phyloP scores from a whole-genome alignment of 1,140 invertebrate genomes.

The Dendroctonus ponderosae region DNA sequence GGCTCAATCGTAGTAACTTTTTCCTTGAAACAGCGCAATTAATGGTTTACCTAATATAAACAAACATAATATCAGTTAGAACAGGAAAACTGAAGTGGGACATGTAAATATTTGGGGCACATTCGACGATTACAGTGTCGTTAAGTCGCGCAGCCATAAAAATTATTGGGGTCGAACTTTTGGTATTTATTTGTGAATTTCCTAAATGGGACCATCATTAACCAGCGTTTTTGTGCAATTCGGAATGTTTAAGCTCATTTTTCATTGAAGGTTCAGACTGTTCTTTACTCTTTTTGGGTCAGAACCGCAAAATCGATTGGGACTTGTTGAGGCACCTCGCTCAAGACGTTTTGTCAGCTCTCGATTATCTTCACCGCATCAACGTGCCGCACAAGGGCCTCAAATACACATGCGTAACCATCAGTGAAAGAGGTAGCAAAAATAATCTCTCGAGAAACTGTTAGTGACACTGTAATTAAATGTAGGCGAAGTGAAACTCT shows the following conservation, averaged over 20 bases:
- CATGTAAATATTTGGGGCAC: too few relatives aligned
- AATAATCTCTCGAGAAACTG: neutral
- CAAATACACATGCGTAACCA: slow-evolving; percentile 63
- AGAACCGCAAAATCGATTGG: slow-evolving; percentile 58
- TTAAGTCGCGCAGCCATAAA: too few relatives aligned
- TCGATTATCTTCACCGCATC: slow-evolving; percentile 73
- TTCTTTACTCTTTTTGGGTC: slow-evolving; percentile 51
- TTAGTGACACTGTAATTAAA: neutral
- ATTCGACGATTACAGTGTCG: too few relatives aligned
- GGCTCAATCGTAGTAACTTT: neutral
- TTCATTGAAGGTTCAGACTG: slow-evolving; percentile 34
- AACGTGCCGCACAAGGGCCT: slow-evolving; percentile 77
- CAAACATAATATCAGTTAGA: too few relatives aligned
- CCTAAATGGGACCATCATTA: too few relatives aligned
- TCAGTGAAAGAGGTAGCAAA: slow-evolving; percentile 47
- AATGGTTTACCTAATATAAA: too few relatives aligned
- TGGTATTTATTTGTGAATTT: too few relatives aligned
- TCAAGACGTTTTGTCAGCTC: slow-evolving; percentile 62
- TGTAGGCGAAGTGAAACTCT: slow-evolving; percentile 57
- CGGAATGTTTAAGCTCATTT: neutral
- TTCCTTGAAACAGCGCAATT: neutral
- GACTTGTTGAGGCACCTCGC: slow-evolving; percentile 64
- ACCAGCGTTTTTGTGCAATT: neutral
- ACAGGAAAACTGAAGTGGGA: too few relatives aligned
- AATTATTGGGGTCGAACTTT: too few relatives aligned